Base-by-base conservation (phyloP, 2,797 vertebrate genomes). In the Paramormyrops hopkinsi region DNA sequence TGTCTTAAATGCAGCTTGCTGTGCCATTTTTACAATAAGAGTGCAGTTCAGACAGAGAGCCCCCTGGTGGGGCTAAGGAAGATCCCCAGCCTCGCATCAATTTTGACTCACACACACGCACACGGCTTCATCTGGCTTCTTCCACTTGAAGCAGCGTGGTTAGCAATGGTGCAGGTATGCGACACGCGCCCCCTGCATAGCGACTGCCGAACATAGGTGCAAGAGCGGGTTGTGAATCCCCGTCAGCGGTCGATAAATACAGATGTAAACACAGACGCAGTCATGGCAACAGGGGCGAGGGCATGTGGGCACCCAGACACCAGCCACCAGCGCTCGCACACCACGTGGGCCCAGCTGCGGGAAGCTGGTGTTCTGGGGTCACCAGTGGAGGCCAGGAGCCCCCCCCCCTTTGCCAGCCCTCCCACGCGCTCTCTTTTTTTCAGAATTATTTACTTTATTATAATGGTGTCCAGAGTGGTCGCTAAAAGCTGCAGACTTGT, bases 271-370 rank as follows among this genome's bases (percentile, higher is more conserved):
- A 89, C 86, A 91, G 89, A 90, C 92, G 92, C 91, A 19, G 91
- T 90, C 95, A 90, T 95, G 91, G 95, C 95, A 95, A 95, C 95
- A 19, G 93, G 95, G 93, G 94, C 56, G 92, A 48, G 62, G 56
- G 92, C 51, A 41, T 19, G 17, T 33, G 37, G 25, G 76, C 86
- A 17, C 54, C 29, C 44, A 53, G 56, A 84, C 51, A 50, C 4
- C 87, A 51, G 8, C 12, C 53, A 54, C 53, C 53, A 56, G 53
- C 1, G 89, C 17, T 86, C 1, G 6, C 12, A 59, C 17, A 69
- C 12, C 62, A 41, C 53, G 46, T 46, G 14, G 29, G 0, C 7
- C 46, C 44, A 11, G 59, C 17, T 29, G 2, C 51, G 87, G 59
- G 56, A 92, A 54, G 51, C 0, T 4, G 29, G 25, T 54, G 51